Percentiles rank a stretch among this genome's conserved stretches.
phyloP scores from a whole-genome alignment of 2,797 vertebrate genomes.

The Dromococcyx pavoninus region DNA sequence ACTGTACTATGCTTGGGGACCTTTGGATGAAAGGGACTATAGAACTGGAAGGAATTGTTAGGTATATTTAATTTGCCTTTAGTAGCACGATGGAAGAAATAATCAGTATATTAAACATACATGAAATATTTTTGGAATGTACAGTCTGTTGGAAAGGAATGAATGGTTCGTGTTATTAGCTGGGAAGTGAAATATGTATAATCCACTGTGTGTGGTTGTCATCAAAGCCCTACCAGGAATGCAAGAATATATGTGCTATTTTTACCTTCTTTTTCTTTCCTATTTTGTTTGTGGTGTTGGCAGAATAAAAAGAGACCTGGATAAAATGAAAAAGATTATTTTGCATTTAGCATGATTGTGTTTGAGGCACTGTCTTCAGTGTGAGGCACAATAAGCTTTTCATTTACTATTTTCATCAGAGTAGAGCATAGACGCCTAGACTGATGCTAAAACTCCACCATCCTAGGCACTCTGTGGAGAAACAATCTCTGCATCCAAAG shows the following conservation, averaged over 20 bases:
- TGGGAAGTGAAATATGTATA: slow-evolving; percentile 43
- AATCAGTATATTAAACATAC: slow-evolving; percentile 49
- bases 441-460: neutral
- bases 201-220: slow-evolving; percentile 49
- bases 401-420: slow-evolving; percentile 25
- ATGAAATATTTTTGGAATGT: slow-evolving; percentile 44
- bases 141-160: slow-evolving; percentile 45
- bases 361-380: slow-evolving; percentile 4
- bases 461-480: neutral
- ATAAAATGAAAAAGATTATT: slow-evolving; percentile 18
- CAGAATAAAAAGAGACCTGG: slow-evolving; percentile 29
- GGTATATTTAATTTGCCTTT: slow-evolving; percentile 41
- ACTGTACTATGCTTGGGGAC: neutral
- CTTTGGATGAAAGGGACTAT: slow-evolving; percentile 28
- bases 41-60: slow-evolving; percentile 10
- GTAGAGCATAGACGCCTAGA: neutral
- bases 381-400: neutral
- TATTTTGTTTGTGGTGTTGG: slow-evolving; percentile 46
- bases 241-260: slow-evolving; percentile 51
- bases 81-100: slow-evolving; percentile 36
- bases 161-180: slow-evolving; percentile 38
- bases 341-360: neutral
- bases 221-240: slow-evolving; percentile 42
- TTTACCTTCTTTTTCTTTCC: slow-evolving; percentile 27
- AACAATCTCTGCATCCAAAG: neutral